Evolutionary conservation across 2,113 vertebrate genomes (phyloP).

Genomic region (Willisornis vidua): DNA sequence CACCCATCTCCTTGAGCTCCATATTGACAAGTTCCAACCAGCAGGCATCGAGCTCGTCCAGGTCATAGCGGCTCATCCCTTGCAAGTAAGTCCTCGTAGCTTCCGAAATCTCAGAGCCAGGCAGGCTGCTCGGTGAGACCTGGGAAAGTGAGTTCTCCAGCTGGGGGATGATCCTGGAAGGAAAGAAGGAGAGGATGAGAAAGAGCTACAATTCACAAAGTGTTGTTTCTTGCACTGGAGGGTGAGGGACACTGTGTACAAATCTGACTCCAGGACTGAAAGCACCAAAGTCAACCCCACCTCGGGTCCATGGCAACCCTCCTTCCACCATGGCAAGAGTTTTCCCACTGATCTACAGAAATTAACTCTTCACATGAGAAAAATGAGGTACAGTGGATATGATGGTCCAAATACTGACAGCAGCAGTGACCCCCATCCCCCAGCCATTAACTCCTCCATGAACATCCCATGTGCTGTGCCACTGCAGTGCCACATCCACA

Average conservation of each 20-base stretch:
- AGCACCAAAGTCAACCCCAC: rapidly evolving
- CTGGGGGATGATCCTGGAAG: conserved; percentile 74
- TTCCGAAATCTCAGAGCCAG: conserved; percentile 71
- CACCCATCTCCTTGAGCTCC: conserved; percentile 94
- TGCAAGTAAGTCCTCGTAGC: conserved; percentile 74
- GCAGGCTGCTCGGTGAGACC: conserved; percentile 36
- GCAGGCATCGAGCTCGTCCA: conserved; percentile 92
- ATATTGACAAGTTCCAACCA: conserved; percentile 93
- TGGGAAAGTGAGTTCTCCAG: conserved; percentile 66
- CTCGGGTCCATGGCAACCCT: background rate
- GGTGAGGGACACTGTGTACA: rapidly evolving
- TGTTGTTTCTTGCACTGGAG: background rate
- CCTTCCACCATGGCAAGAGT: background rate
- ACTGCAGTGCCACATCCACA: background rate
- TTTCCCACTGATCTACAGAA: background rate
- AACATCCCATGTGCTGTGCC: rapidly evolving
- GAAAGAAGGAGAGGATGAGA: background rate
- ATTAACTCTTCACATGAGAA: background rate
- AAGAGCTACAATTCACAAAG: background rate
- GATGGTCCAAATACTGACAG: background rate
- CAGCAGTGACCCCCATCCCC: background rate
- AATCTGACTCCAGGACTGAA: background rate
- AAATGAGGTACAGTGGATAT: background rate
- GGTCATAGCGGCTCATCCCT: conserved; percentile 88
- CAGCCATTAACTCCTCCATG: background rate